Evolutionary conservation across 1,140 invertebrate species (phyloP), one percentile per base, ranked within the genome.

Genomic region (Drosophila pandora): DNA sequence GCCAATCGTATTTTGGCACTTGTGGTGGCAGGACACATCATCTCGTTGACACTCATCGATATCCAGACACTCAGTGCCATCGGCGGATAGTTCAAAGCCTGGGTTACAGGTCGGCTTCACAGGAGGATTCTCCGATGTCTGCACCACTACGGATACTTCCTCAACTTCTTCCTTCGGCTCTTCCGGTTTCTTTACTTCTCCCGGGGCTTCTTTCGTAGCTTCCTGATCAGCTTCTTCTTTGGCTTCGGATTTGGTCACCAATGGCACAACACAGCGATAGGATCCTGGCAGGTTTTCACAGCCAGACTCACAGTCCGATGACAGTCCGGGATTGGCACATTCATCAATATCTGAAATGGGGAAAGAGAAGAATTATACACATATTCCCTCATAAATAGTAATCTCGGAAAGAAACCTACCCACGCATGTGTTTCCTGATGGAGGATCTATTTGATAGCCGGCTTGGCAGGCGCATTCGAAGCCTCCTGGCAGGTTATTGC

Each of bases 211-310:
- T 28, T 28, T 10, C 17, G 30, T 45, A 7, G 22, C 2, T 21
- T 43, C 22, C 3, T 70, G 69, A 2, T 6, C 34, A 32, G 25
- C 5, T 45, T 28, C 52, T 37, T 56, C 39, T 0, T 1, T 28
- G 7, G 25, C 43, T 10, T 67, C 71, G 8, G 70, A 70, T 6
- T 73, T 52, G n/a, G 45, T 60, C 10, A 76, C 73, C 23, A 70
- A 22, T 0, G 75, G 34, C 7, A 61, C 30, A 10, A 87, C 37
- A 83, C 96, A 97, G 3, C 91, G 92, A 85, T 96, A 97, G n/a
- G 93, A 94, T 3, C 96, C 96, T 2, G 93, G 92, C 8, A 92
- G 92, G 81, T 97, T 97, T 17, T 93, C 92, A 90, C 96, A 97
- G 0, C 92, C 93, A 41, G 90, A 92, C 34, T 92, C 80, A 25